phyloP scores from a whole-genome alignment of 1,140 invertebrate species.

The Cheumatopsyche charites region DNA sequence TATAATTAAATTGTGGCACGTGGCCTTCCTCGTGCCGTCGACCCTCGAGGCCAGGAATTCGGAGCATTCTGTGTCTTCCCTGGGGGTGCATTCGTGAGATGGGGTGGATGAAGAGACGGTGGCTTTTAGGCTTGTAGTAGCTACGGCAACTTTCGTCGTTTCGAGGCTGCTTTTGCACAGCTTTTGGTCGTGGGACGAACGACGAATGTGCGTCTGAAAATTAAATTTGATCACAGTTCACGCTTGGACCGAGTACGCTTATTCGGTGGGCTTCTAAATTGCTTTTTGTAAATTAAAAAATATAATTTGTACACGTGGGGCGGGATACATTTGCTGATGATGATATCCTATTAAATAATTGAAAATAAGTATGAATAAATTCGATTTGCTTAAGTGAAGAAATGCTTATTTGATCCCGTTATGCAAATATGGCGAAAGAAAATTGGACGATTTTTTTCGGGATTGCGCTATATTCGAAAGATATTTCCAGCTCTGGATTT shows the following conservation, averaged over 20 bases:
- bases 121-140: constrained; percentile 22
- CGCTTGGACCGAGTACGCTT: neutral
- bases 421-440: constrained; percentile 5
- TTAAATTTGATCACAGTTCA: constrained; percentile 6
- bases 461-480: neutral
- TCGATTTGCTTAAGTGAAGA: too few species aligned
- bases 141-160: constrained; percentile 27
- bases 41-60: constrained; percentile 16
- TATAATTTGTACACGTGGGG: too few species aligned
- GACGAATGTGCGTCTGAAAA: constrained; percentile 14
- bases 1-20: constrained; percentile 12
- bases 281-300: too few species aligned
- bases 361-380: too few species aligned
- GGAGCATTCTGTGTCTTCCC: constrained; percentile 20
- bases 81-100: neutral
- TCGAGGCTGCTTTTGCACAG: neutral
- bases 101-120: neutral
- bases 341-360: too few species aligned
- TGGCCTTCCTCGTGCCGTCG: neutral
- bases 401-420: too few species aligned
- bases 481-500: too few species aligned
- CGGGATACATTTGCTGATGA: too few species aligned
- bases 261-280: too few species aligned
- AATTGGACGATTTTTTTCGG: constrained; percentile 2
- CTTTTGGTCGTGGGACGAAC: neutral